Evolutionary conservation across 2,888 invertebrate genomes (phyloP).

Genomic region (Meandrusa payeni): DNA sequence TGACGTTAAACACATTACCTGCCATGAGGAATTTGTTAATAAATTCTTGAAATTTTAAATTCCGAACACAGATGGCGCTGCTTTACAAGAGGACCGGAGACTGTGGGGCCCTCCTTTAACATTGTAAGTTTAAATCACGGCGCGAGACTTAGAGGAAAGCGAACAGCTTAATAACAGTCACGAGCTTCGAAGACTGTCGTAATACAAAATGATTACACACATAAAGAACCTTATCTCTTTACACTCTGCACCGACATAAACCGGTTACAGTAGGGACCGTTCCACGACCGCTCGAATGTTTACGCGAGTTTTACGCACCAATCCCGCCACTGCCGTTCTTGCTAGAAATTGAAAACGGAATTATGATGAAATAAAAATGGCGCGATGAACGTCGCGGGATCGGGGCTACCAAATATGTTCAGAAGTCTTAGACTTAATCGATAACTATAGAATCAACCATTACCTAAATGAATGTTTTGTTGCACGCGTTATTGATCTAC

Average conservation of each 20-base stretch:
- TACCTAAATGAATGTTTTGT: too few species aligned
- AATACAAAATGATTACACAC: slow-evolving; percentile 75
- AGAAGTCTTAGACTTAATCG: too few species aligned
- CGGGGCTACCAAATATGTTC: slow-evolving; percentile 22
- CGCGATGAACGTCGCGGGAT: slow-evolving; percentile 27
- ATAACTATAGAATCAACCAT: too few species aligned
- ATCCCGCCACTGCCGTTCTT: slow-evolving; percentile 54
- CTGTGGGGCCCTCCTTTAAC: slow-evolving; percentile 21
- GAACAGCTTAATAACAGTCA: slow-evolving; percentile 64
- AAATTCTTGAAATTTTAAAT: slow-evolving; percentile 12
- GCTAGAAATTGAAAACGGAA: slow-evolving; percentile 74
- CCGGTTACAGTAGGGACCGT: slow-evolving; percentile 67
- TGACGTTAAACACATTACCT: slow-evolving; percentile 14
- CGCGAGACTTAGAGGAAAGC: slow-evolving; percentile 42
- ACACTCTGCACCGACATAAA: slow-evolving; percentile 69
- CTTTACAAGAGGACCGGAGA: not conserved
- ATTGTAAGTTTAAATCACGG: slow-evolving; percentile 45
- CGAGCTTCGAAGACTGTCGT: slow-evolving; percentile 60
- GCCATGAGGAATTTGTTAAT: slow-evolving; percentile 4
- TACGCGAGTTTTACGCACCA: slow-evolving; percentile 76
- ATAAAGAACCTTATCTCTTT: slow-evolving; percentile 76
- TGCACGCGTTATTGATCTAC: too few species aligned
- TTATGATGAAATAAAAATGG: slow-evolving; percentile 70
- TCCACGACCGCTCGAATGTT: slow-evolving; percentile 69
- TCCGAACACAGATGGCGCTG: slow-evolving; percentile 25